Evolutionary conservation across 1,140 invertebrate species (phyloP).

Genomic region (Cylas formicarius): DNA sequence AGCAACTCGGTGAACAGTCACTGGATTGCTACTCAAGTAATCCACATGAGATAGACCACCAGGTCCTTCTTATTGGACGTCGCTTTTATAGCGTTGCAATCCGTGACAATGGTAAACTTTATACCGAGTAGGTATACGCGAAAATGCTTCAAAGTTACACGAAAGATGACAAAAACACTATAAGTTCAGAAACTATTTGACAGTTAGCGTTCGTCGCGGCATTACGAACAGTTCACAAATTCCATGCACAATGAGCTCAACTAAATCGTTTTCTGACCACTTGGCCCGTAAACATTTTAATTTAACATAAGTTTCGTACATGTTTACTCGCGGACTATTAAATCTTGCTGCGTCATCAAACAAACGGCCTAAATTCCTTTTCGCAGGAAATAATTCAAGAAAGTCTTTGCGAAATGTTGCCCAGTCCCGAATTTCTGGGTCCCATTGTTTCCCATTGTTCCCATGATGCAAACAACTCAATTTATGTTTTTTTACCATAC

Average conservation of each 20-base stretch:
- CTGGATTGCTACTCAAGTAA: slow-evolving; percentile 9
- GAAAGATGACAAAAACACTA: slow-evolving; percentile 1
- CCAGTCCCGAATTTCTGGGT: neutral
- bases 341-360: neutral
- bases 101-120: slow-evolving; percentile 37
- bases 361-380: no score
- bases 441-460: no score
- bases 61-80: slow-evolving; percentile 40
- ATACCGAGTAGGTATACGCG: slow-evolving; percentile 38
- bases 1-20: slow-evolving; percentile 9
- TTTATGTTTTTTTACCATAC: no score
- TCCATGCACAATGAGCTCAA: no score
- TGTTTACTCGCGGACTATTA: slow-evolving; percentile 1
- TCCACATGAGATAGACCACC: neutral
- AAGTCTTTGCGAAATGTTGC: no score
- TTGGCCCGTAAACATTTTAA: neutral
- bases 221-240: no score
- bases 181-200: neutral
- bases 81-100: slow-evolving; percentile 38
- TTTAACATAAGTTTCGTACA: slow-evolving; percentile 1
- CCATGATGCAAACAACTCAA: no score
- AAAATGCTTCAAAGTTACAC: slow-evolving; percentile 35
- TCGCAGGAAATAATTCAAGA: no score
- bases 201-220: neutral
- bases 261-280: no score